phyloP scores from a whole-genome alignment of 92 coral and sea anemone genomes.

The Porites lobata region DNA sequence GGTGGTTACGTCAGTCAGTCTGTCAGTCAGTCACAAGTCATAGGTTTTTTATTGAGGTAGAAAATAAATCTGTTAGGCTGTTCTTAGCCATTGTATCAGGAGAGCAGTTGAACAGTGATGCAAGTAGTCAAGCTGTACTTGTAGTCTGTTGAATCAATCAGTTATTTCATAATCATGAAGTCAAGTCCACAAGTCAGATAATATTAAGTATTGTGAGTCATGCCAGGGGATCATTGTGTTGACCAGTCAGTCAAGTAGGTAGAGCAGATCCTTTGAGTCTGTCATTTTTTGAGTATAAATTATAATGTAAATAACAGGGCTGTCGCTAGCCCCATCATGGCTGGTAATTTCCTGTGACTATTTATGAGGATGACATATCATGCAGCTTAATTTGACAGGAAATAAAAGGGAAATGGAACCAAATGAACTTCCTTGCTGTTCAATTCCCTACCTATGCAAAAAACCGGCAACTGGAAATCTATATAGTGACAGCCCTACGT shows the following conservation, averaged over 20 bases:
- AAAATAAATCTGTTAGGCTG: too few relatives aligned
- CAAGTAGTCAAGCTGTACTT: background rate
- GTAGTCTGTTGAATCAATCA: background rate
- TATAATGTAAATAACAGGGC: background rate
- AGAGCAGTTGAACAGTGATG: background rate
- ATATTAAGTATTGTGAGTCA: background rate
- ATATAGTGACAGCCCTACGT: too few relatives aligned
- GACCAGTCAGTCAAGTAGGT: background rate
- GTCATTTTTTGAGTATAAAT: background rate
- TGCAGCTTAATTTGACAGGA: too few relatives aligned
- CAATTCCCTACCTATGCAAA: background rate
- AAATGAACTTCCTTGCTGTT: too few relatives aligned
- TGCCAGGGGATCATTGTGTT: background rate
- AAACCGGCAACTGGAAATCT: background rate
- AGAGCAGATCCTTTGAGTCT: background rate
- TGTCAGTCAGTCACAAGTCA: background rate
- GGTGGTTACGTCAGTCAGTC: background rate
- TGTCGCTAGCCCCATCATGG: too few relatives aligned
- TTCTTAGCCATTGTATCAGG: background rate
- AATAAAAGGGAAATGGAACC: too few relatives aligned
- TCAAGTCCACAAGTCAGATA: background rate
- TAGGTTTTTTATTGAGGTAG: background rate
- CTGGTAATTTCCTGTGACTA: too few relatives aligned
- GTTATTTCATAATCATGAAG: background rate
- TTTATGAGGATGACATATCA: too few relatives aligned